Conservation (phyloP, 37 sponge, comb jelly and placozoan genomes). For the Aplysina aerophoba region DNA sequence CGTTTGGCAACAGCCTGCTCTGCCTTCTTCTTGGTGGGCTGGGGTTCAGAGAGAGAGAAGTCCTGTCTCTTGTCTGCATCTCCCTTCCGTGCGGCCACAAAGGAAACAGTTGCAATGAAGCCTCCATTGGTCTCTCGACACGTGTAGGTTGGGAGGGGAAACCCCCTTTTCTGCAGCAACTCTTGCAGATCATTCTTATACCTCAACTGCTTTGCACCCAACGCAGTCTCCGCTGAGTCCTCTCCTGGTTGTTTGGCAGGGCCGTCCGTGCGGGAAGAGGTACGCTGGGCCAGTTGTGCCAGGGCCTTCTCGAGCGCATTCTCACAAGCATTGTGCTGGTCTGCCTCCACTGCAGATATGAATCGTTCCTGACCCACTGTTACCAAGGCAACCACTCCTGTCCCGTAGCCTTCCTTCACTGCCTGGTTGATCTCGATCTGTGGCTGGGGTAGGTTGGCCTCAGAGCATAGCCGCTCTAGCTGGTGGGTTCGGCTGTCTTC, state of each 20-base stretch:
- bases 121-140: background rate
- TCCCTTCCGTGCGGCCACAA: constrained; percentile 6
- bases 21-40: constrained; percentile 21
- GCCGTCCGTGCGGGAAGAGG: background rate
- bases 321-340: background rate
- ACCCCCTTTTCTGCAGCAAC: constrained; percentile 10
- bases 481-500: background rate
- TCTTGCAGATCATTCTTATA: constrained; percentile 39
- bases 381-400: background rate
- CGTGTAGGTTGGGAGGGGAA: constrained; percentile 25
- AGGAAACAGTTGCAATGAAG: constrained; percentile 3
- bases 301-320: background rate
- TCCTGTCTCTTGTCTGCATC: constrained; percentile 1
- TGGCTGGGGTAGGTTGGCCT: background rate
- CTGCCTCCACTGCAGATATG: constrained; percentile 17
- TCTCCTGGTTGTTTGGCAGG: too few relatives aligned
- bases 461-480: constrained; percentile 33
- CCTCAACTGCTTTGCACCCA: background rate
- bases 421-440: background rate
- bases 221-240: background rate
- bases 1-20: constrained; percentile 15
- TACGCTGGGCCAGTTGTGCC: background rate
- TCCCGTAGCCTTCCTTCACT: constrained; percentile 27
- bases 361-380: background rate
- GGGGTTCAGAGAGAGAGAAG: background rate